These are phyloP conservation scores for Osmerus mordax DNA, from an alignment of 2,113 vertebrate species.

Conservation along the genomic window DNA sequence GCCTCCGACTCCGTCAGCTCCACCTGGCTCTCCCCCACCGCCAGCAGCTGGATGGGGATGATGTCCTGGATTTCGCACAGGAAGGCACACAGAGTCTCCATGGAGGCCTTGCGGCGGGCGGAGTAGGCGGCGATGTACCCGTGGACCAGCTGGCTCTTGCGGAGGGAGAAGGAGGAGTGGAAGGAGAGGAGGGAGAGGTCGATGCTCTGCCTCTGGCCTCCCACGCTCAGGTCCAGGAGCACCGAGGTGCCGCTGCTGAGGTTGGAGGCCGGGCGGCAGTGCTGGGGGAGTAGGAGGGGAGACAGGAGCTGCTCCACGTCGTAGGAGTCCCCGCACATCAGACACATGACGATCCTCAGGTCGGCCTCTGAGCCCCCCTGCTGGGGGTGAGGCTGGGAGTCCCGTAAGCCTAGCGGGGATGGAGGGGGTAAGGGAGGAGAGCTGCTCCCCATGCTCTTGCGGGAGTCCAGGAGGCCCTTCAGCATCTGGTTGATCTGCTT, in stretches of 20 bases:
- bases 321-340: slow-evolving; percentile 93
- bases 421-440: slow-evolving; percentile 70
- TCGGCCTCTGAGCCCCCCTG: slow-evolving; percentile 71
- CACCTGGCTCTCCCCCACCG: slow-evolving; percentile 77
- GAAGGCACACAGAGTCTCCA: slow-evolving; percentile 92
- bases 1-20: slow-evolving; percentile 81
- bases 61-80: slow-evolving; percentile 95
- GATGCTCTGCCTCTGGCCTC: slow-evolving; percentile 79
- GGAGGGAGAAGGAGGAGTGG: slow-evolving; percentile 86
- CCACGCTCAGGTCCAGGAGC: slow-evolving; percentile 79
- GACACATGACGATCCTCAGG: slow-evolving; percentile 86
- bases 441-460: slow-evolving; percentile 75
- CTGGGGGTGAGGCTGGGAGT: slow-evolving; percentile 69
- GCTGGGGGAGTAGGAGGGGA: slow-evolving; percentile 82
- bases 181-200: slow-evolving; percentile 89
- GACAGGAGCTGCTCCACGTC: slow-evolving; percentile 84
- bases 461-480: slow-evolving; percentile 83
- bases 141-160: slow-evolving; percentile 88
- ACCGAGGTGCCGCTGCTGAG: slow-evolving; percentile 76
- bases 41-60: slow-evolving; percentile 89
- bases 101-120: slow-evolving; percentile 83
- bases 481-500: slow-evolving; percentile 88
- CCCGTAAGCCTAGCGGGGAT: slow-evolving; percentile 72
- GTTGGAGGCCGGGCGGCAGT: slow-evolving; percentile 75
- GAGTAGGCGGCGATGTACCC: slow-evolving; percentile 93